phyloP scores from a whole-genome alignment of 2,113 vertebrate species.

The Xyliphius kryptos region DNA sequence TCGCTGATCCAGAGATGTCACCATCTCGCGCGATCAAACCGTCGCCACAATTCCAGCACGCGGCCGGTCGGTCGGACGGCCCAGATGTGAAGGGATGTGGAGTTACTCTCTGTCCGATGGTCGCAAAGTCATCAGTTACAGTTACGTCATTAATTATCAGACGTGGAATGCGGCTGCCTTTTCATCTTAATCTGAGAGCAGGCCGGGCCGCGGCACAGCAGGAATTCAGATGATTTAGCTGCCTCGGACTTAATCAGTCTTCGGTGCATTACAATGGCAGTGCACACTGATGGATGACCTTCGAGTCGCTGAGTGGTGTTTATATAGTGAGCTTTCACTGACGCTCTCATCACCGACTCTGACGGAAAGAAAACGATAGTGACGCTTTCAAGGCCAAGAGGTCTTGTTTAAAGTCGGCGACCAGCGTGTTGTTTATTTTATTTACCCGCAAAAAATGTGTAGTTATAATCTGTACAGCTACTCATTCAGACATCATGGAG shows the following conservation, averaged over 20 bases:
- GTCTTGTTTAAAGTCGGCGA: conserved; percentile 18
- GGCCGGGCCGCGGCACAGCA: conserved; percentile 57
- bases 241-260: conserved; percentile 46
- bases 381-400: conserved; percentile 11
- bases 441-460: neutral
- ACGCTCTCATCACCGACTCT: conserved; percentile 27
- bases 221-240: conserved; percentile 57
- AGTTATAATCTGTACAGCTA: conserved; percentile 5
- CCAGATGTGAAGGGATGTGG: conserved; percentile 1
- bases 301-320: conserved; percentile 46
- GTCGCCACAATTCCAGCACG: too few relatives aligned
- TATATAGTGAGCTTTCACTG: conserved; percentile 45
- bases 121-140: conserved; percentile 35
- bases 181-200: conserved; percentile 59
- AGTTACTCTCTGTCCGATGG: conserved; percentile 18
- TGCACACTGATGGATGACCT: conserved; percentile 48
- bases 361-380: conserved; percentile 28
- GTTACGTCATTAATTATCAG: conserved; percentile 68
- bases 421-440: conserved; percentile 16
- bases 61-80: too few relatives aligned
- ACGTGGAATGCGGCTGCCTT: conserved; percentile 64
- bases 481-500: neutral
- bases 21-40: neutral
- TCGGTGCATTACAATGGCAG: conserved; percentile 44
- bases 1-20: too few relatives aligned